Conservation (phyloP, 2,888 invertebrate species). For the Plebejus melissa region DNA sequence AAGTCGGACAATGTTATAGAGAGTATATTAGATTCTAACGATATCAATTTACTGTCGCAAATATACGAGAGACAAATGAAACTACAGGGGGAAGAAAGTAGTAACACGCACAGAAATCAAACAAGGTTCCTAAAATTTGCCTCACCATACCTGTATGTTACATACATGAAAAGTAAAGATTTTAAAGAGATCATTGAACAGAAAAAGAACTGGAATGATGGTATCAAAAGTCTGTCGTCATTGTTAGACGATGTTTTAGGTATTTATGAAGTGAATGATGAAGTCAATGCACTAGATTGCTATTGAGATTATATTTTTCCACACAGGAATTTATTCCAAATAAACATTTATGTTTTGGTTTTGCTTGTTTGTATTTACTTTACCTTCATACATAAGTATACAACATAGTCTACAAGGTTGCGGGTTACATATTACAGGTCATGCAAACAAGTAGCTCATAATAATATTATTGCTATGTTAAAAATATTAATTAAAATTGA, state of each 20-base stretch:
- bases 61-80: constrained; percentile 79
- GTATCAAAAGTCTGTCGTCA: constrained; percentile 83
- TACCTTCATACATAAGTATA: too few relatives aligned
- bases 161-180: constrained; percentile 77
- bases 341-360: constrained; percentile 1
- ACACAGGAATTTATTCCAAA: neutral
- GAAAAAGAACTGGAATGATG: constrained; percentile 82
- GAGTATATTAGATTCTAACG: constrained; percentile 81
- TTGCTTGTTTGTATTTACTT: too few relatives aligned
- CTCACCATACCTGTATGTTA: constrained; percentile 80
- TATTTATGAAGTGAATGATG: constrained; percentile 72
- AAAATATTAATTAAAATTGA: too few relatives aligned
- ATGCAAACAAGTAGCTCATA: too few relatives aligned
- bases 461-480: too few relatives aligned
- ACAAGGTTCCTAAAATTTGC: constrained; percentile 54
- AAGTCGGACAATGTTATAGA: constrained; percentile 80
- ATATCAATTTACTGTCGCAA: constrained; percentile 79
- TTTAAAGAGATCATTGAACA: constrained; percentile 80
- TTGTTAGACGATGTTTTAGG: constrained; percentile 86
- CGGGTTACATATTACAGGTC: too few relatives aligned
- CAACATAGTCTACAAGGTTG: too few relatives aligned
- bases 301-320: constrained; percentile 65
- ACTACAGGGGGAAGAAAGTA: constrained; percentile 48
- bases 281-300: constrained; percentile 84
- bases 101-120: constrained; percentile 38